Evolutionary conservation across 2,113 vertebrate species (phyloP).

Genomic region (Panthera tigris): DNA sequence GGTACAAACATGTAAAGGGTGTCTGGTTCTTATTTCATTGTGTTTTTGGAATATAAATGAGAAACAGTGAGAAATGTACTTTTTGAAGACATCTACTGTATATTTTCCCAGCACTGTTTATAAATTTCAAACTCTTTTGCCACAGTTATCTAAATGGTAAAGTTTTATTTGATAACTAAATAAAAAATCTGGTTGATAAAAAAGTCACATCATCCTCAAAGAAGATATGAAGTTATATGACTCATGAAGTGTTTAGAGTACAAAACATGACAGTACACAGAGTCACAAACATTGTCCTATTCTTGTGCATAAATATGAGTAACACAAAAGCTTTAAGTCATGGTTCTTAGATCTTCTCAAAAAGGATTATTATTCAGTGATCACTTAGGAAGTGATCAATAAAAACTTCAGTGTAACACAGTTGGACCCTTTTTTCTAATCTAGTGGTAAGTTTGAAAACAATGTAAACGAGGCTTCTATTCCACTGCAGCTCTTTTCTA

Average conservation of each 20-base stretch:
- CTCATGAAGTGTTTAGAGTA: neutral
- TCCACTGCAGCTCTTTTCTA: neutral
- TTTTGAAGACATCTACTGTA: constrained; percentile 65
- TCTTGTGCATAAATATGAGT: neutral
- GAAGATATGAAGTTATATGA: neutral
- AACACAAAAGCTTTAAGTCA: neutral
- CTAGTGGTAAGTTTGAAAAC: neutral
- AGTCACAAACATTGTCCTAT: neutral
- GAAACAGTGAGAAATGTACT: constrained; percentile 61
- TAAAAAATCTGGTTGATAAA: neutral
- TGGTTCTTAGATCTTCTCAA: neutral
- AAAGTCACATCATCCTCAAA: constrained; percentile 12
- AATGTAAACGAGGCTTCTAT: neutral
- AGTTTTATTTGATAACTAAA: constrained; percentile 4
- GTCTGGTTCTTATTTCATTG: constrained; percentile 70
- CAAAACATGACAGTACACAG: neutral
- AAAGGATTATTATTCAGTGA: neutral
- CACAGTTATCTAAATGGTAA: neutral
- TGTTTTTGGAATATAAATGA: constrained; percentile 74
- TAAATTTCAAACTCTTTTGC: constrained; percentile 51
- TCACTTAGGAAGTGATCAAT: neutral
- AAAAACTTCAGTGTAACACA: neutral
- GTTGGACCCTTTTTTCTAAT: neutral
- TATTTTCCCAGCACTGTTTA: constrained; percentile 63
- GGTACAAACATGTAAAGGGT: constrained; percentile 71